These are phyloP conservation scores for Salpingus planirostris DNA, from an alignment of 2,888 invertebrate genomes.

Conservation along the genomic window DNA sequence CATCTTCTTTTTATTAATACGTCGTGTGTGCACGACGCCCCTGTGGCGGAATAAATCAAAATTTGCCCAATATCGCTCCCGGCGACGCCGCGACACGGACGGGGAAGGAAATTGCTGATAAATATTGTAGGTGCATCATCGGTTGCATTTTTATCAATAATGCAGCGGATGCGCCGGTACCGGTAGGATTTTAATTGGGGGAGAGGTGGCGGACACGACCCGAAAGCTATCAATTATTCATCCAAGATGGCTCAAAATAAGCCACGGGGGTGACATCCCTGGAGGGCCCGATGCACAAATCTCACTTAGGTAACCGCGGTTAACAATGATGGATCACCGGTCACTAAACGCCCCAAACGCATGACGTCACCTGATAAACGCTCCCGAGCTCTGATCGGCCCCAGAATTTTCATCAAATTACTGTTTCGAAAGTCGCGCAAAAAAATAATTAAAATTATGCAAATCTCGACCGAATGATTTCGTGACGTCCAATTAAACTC, in stretches of 20 bases:
- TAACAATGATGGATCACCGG: conserved; percentile 28
- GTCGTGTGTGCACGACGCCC: conserved; percentile 22
- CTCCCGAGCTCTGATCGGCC: too few species aligned
- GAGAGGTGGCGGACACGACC: too few species aligned
- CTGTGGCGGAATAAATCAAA: conserved; percentile 27
- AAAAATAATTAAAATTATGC: too few species aligned
- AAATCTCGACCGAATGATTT: too few species aligned
- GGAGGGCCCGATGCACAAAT: conserved; percentile 28
- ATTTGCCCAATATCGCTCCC: conserved; percentile 28
- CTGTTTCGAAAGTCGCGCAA: too few species aligned
- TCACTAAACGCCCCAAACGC: conserved; percentile 15
- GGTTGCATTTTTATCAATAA: conserved; percentile 28
- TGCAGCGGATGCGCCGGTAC: too few species aligned
- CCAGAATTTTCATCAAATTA: too few species aligned
- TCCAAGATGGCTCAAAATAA: conserved; percentile 20
- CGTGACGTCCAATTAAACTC: conserved; percentile 6
- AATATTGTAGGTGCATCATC: conserved; percentile 32
- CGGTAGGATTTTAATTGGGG: too few species aligned
- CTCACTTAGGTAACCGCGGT: conserved; percentile 30
- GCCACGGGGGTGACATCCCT: conserved; percentile 15
- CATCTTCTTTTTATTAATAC: conserved; percentile 32
- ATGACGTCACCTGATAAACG: conserved; percentile 22
- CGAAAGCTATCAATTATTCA: conserved; percentile 25
- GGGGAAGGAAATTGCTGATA: conserved; percentile 29
- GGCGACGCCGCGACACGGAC: too few species aligned